Evolutionary conservation across 2,888 invertebrate genomes (phyloP).

Genomic region (Balanococcus diminutus): DNA sequence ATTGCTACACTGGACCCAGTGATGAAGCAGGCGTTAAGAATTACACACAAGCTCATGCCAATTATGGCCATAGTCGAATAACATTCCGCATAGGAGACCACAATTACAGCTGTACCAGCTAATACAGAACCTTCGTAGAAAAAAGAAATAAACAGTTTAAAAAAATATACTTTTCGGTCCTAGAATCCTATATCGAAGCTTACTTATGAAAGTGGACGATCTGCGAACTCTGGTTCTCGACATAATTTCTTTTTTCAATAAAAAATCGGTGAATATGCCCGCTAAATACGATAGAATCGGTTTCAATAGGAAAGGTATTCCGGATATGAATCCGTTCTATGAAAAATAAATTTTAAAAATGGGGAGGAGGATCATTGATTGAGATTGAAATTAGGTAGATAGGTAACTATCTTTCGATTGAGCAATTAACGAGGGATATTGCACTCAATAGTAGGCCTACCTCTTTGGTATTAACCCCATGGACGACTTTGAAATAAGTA

Average conservation of each 20-base stretch:
- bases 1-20: conserved; percentile 13
- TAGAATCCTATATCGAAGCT: too few species aligned
- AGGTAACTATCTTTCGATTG: too few species aligned
- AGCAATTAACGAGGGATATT: too few species aligned
- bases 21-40: conserved; percentile 15
- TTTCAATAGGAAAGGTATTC: conserved; percentile 68
- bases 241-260: conserved; percentile 66
- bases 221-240: conserved; percentile 70
- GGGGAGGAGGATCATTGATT: too few species aligned
- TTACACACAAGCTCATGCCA: not conserved
- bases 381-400: too few species aligned
- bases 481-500: conserved; percentile 42
- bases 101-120: not conserved
- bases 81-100: not conserved
- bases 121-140: not conserved
- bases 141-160: not conserved
- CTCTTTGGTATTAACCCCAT: conserved; percentile 33
- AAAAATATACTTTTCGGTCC: not conserved
- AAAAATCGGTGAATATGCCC: conserved; percentile 65
- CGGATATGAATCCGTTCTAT: conserved; percentile 66
- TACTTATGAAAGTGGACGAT: conserved; percentile 68
- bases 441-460: not conserved
- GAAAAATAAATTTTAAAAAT: not conserved
- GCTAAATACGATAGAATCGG: conserved; percentile 69
- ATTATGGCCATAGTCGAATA: conserved; percentile 13